Percentiles rank a stretch among this genome's conserved stretches.
phyloP scores from a whole-genome alignment of 2,113 vertebrate genomes.

The Porphyrio hochstetteri region DNA sequence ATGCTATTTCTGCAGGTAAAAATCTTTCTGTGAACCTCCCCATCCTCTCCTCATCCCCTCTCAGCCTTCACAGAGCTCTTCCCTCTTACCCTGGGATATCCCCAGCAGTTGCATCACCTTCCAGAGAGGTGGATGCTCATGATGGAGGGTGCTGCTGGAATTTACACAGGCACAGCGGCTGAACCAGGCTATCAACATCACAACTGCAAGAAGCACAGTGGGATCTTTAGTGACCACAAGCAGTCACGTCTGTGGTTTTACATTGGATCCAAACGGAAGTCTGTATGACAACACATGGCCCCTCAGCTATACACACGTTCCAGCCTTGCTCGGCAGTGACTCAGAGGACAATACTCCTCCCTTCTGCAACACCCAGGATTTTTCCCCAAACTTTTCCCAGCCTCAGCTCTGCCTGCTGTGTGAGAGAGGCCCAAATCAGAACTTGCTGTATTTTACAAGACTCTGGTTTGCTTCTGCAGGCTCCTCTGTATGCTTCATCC shows the following conservation, averaged over 20 bases:
- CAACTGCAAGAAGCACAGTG: background rate
- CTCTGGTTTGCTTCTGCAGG: background rate
- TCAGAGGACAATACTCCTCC: background rate
- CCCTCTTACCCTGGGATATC: background rate
- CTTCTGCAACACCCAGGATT: background rate
- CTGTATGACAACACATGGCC: background rate
- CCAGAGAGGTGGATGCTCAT: background rate
- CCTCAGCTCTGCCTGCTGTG: background rate
- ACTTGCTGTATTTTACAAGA: background rate
- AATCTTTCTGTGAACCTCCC: background rate
- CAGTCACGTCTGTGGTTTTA: background rate
- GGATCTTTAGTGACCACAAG: background rate
- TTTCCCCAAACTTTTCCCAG: background rate
- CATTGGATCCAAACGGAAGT: background rate
- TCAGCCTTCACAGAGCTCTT: background rate
- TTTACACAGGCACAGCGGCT: background rate
- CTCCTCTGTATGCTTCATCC: background rate
- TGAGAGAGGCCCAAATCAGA: background rate
- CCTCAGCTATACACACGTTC: background rate
- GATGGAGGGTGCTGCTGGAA: background rate
- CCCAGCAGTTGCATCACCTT: background rate
- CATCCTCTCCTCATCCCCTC: background rate
- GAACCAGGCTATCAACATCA: background rate
- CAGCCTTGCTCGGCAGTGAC: background rate
- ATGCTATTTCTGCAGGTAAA: background rate